Evolutionary conservation across 2,797 vertebrate species (phyloP).

Genomic region (Morus bassanus): DNA sequence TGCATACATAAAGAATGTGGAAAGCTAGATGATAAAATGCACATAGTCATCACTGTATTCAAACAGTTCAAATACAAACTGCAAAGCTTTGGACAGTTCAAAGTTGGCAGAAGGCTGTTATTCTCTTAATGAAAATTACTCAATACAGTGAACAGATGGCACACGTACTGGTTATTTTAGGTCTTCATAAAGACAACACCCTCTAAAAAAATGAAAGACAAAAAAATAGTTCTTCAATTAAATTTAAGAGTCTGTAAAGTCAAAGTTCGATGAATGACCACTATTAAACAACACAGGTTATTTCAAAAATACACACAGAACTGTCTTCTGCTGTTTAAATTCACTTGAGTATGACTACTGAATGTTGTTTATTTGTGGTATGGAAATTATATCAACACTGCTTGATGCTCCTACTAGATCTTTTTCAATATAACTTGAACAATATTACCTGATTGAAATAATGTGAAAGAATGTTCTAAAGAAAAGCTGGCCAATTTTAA

Average conservation of each 20-base stretch:
- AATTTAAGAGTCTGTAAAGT: not conserved
- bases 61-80: not conserved
- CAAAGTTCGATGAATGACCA: not conserved
- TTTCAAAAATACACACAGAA: not conserved
- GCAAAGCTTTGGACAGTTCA: not conserved
- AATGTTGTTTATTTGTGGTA: not conserved
- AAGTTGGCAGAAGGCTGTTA: not conserved
- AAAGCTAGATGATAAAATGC: not conserved
- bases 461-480: not conserved
- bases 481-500: not conserved
- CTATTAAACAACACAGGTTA: not conserved
- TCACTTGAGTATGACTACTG: not conserved
- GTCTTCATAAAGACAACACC: not conserved
- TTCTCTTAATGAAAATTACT: not conserved
- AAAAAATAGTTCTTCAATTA: not conserved
- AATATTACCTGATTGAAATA: not conserved
- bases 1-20: not conserved
- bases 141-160: not conserved
- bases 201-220: not conserved
- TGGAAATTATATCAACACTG: not conserved
- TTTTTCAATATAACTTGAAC: not conserved
- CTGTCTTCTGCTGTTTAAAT: not conserved
- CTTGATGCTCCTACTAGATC: not conserved
- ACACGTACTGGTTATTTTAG: fast-evolving
- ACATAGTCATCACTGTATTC: not conserved